Evolutionary conservation across 2,888 invertebrate species (phyloP).

Genomic region (Abrostola triplasia): DNA sequence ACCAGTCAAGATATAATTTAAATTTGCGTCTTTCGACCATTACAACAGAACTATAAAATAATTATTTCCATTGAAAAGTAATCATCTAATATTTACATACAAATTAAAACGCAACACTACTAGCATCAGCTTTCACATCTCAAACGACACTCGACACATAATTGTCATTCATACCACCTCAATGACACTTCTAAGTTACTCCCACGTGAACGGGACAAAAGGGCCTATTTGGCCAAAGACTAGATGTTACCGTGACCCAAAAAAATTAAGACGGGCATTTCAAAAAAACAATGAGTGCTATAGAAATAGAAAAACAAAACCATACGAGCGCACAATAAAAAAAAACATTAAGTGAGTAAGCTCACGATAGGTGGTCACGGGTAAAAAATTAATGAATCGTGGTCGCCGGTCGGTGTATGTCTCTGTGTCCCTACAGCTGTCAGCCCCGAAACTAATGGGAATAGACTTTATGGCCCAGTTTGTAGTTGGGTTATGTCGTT

Average conservation of each 20-base stretch:
- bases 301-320: constrained; percentile 34
- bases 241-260: constrained; percentile 3
- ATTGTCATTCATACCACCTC: too few species aligned
- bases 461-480: constrained; percentile 14
- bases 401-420: constrained; percentile 15
- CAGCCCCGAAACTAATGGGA: constrained; percentile 49
- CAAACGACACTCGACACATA: too few species aligned
- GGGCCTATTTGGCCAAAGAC: neutral
- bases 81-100: too few species aligned
- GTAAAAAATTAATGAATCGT: constrained; percentile 64
- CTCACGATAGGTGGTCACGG: constrained; percentile 60
- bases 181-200: neutral
- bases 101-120: too few species aligned
- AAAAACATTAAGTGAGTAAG: constrained; percentile 30
- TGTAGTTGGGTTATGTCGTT: constrained; percentile 6
- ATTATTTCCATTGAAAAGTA: too few species aligned
- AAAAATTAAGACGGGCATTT: constrained; percentile 9
- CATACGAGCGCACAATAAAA: constrained; percentile 43
- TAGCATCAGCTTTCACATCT: too few species aligned
- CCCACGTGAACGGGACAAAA: constrained; percentile 1
- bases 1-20: too few species aligned
- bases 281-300: constrained; percentile 5
- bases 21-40: too few species aligned
- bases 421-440: constrained; percentile 44
- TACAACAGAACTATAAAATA: too few species aligned